These are phyloP conservation scores for Cryptotis parvus DNA, from an alignment of 2,113 vertebrate species.

Conservation along the genomic window DNA sequence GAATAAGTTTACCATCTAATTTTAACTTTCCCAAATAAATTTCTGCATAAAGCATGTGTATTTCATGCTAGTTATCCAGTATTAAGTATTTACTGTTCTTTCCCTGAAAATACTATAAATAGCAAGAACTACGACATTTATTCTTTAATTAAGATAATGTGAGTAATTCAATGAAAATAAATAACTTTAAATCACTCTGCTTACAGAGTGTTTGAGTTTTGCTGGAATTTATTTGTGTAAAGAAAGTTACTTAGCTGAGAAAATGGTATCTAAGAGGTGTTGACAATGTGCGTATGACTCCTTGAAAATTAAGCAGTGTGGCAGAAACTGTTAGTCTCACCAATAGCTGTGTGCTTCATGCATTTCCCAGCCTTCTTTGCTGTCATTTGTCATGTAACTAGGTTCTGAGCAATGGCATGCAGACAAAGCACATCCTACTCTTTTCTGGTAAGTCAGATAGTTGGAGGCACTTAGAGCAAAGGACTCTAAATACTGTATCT, in stretches of 20 bases:
- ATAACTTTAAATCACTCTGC: slow-evolving; percentile 20
- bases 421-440: not conserved
- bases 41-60: not conserved
- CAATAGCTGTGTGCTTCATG: not conserved
- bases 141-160: not conserved
- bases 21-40: not conserved
- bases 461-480: not conserved
- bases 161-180: not conserved
- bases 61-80: slow-evolving; percentile 20
- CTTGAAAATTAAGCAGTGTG: slow-evolving; percentile 35
- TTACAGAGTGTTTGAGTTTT: slow-evolving; percentile 34
- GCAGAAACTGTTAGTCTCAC: slow-evolving; percentile 34
- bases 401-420: not conserved
- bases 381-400: not conserved
- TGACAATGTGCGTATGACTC: slow-evolving; percentile 53
- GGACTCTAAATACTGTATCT: not conserved
- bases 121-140: slow-evolving; percentile 9
- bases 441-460: not conserved
- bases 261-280: slow-evolving; percentile 20
- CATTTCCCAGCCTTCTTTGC: not conserved
- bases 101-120: not conserved
- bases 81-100: not conserved
- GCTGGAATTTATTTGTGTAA: slow-evolving; percentile 28
- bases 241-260: slow-evolving; percentile 54
- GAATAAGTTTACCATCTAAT: not conserved